Conservation (phyloP, 2,888 invertebrate species). For the Lutraria lutraria region DNA sequence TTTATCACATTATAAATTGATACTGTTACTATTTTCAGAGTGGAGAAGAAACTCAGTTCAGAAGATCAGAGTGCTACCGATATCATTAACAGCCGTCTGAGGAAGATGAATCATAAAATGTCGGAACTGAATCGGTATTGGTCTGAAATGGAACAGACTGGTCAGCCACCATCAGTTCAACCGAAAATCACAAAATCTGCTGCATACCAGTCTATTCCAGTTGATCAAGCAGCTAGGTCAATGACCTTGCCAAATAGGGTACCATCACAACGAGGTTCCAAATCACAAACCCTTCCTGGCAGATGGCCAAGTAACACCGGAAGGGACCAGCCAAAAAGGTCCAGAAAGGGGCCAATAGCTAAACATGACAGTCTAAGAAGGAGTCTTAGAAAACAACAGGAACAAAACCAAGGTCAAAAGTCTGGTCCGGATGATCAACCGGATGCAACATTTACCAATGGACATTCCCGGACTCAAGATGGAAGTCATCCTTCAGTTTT, state of each 20-base stretch:
- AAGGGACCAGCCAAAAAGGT: slow-evolving; percentile 47
- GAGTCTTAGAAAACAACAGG: slow-evolving; percentile 34
- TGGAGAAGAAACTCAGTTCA: slow-evolving; percentile 72
- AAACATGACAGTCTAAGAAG: slow-evolving; percentile 57
- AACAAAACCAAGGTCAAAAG: slow-evolving; percentile 37
- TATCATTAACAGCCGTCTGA: slow-evolving; percentile 78
- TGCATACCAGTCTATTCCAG: slow-evolving; percentile 52
- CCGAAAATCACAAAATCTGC: slow-evolving; percentile 65
- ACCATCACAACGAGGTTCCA: slow-evolving; percentile 56
- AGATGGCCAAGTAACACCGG: slow-evolving; percentile 57
- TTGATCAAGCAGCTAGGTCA: slow-evolving; percentile 53
- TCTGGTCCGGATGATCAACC: slow-evolving; percentile 43
- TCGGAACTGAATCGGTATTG: slow-evolving; percentile 81
- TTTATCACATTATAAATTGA: slow-evolving; percentile 20
- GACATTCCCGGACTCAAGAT: slow-evolving; percentile 39
- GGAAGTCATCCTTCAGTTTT: slow-evolving; percentile 39
- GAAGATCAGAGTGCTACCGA: slow-evolving; percentile 82
- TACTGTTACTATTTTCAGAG: slow-evolving; percentile 65
- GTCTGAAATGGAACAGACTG: slow-evolving; percentile 79
- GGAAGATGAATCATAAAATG: slow-evolving; percentile 81
- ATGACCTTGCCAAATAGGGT: slow-evolving; percentile 58
- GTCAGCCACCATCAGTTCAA: slow-evolving; percentile 68
- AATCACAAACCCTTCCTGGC: slow-evolving; percentile 55
- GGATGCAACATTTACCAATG: slow-evolving; percentile 46
- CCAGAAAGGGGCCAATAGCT: slow-evolving; percentile 63